Conservation (phyloP, 2,888 invertebrate species). For the Cordilura impudica region DNA sequence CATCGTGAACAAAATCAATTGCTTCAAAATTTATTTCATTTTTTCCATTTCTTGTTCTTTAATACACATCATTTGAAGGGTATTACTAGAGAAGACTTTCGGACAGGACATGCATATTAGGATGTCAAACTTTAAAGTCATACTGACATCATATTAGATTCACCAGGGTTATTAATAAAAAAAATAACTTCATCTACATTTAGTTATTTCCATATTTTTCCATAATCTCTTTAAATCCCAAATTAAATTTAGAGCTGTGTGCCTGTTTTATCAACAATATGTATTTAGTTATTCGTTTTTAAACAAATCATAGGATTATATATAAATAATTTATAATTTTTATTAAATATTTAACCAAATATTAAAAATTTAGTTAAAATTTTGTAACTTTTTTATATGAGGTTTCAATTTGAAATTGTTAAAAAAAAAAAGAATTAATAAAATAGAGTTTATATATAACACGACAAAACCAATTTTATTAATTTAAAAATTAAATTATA, state of each 20-base stretch:
- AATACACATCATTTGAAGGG: too few species aligned
- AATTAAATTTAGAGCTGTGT: conserved; percentile 36
- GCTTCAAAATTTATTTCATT: too few species aligned
- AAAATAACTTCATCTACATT: too few species aligned
- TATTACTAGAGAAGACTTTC: too few species aligned
- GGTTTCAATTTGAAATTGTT: conserved; percentile 61
- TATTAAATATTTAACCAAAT: conserved; percentile 10
- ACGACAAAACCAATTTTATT: conserved; percentile 48
- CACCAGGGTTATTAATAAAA: too few species aligned
- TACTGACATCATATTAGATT: too few species aligned
- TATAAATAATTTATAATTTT: conserved; percentile 25
- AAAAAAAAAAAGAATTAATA: conserved; percentile 6
- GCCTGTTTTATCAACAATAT: conserved; percentile 26
- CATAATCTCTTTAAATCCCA: too few species aligned
- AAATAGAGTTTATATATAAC: conserved; percentile 31
- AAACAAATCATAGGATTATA: conserved; percentile 7
- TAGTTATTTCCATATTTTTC: too few species aligned
- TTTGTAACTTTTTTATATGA: conserved; percentile 61
- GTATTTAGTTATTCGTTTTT: conserved; percentile 2
- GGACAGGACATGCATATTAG: too few species aligned
- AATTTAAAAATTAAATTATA: conserved; percentile 33
- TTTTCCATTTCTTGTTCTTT: too few species aligned
- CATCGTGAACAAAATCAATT: too few species aligned
- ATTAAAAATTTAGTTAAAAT: conserved; percentile 50
- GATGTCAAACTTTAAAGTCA: too few species aligned